Percentiles rank a stretch among this genome's conserved stretches.
Conservation (phyloP, 2,888 invertebrate species). For the Rotaria magnacalcarata region DNA sequence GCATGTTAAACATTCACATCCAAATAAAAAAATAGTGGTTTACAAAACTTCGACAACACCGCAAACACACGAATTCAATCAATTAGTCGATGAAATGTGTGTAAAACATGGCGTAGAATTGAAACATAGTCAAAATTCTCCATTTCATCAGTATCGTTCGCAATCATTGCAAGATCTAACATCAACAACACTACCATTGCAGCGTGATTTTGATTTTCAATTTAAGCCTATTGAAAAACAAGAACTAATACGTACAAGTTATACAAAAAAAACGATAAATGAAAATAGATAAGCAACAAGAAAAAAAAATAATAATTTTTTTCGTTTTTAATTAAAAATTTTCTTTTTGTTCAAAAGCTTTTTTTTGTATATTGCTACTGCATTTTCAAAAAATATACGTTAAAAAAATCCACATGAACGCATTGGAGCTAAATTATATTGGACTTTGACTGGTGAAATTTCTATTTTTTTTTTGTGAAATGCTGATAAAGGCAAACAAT, state of each 20-base stretch:
- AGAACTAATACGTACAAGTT: background rate
- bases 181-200: background rate
- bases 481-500: background rate
- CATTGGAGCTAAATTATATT: constrained; percentile 5
- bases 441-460: background rate
- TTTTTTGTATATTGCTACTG: background rate
- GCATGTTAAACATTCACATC: constrained; percentile 13
- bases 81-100: constrained; percentile 31
- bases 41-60: constrained; percentile 17
- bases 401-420: background rate
- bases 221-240: constrained; percentile 1
- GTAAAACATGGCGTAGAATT: background rate
- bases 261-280: background rate
- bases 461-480: background rate
- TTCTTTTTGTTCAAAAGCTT: background rate
- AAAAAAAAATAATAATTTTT: too few relatives aligned
- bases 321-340: too few relatives aligned
- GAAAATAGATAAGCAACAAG: background rate
- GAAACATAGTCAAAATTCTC: constrained; percentile 21
- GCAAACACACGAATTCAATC: constrained; percentile 3
- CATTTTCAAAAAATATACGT: background rate
- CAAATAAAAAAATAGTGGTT: constrained; percentile 33
- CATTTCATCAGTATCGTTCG: constrained; percentile 35
- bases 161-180: constrained; percentile 30
- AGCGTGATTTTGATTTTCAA: background rate